A percentile compares a stretch with the other conserved stretches of the same genome.
Evolutionary conservation across 2,797 vertebrate genomes (phyloP).

Genomic region (Myiothlypis chrysogaster): DNA sequence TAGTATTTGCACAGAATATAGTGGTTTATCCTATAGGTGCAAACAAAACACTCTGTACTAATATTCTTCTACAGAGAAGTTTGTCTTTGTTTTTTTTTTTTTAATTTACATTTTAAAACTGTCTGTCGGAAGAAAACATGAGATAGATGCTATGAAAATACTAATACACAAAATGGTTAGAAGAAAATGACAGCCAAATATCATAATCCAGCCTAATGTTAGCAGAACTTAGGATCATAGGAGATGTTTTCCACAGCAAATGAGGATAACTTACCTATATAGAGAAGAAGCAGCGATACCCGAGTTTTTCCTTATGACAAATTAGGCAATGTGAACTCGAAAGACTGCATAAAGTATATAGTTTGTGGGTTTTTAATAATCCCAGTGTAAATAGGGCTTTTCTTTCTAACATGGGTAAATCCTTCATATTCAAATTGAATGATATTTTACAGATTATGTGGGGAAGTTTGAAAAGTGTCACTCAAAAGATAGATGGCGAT

Average conservation of each 20-base stretch:
- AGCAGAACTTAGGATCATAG: neutral
- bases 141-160: neutral
- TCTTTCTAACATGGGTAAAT: neutral
- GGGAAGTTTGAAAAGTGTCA: constrained; percentile 41
- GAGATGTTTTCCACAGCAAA: neutral
- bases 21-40: neutral
- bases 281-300: neutral
- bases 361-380: neutral
- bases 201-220: neutral
- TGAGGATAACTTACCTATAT: neutral
- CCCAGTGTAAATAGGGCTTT: neutral
- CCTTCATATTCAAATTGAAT: constrained; percentile 28
- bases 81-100: neutral
- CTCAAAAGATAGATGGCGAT: constrained; percentile 32
- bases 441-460: constrained; percentile 24
- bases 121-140: neutral
- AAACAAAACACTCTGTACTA: neutral
- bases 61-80: neutral
- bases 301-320: neutral
- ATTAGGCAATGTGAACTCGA: neutral
- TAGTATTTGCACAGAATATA: neutral
- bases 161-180: neutral
- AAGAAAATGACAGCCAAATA: neutral
- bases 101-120: neutral
- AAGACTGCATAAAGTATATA: neutral